A percentile compares a stretch with the other conserved stretches of the same genome.
phyloP scores from a whole-genome alignment of 2,797 vertebrate species.

The Arremon aurantiirostris region DNA sequence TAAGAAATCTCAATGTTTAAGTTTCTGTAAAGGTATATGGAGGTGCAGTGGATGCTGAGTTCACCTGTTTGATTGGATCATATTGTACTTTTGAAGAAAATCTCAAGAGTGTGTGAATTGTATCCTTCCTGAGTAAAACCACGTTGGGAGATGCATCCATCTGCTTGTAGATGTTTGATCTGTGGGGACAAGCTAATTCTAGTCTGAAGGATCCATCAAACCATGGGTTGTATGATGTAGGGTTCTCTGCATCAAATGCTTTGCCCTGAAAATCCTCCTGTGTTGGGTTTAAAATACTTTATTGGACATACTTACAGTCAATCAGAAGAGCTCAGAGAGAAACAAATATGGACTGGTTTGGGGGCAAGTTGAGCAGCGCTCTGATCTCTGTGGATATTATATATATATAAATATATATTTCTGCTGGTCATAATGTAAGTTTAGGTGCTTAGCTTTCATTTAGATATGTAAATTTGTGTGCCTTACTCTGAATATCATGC shows the following conservation, averaged over 20 bases:
- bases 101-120: background rate
- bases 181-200: background rate
- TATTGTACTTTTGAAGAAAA: background rate
- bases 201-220: background rate
- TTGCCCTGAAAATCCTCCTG: background rate
- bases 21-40: background rate
- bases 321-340: background rate
- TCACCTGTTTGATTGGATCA: background rate
- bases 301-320: background rate
- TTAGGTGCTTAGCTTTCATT: background rate
- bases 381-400: background rate
- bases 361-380: background rate
- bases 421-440: background rate
- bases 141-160: background rate
- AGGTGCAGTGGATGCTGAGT: background rate
- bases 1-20: background rate
- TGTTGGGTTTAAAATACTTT: background rate
- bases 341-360: background rate
- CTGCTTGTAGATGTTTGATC: background rate
- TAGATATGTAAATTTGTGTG: background rate
- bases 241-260: background rate
- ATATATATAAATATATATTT: background rate
- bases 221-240: rapidly evolving
- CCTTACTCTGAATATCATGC: background rate
- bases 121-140: background rate